A percentile compares a stretch with the other conserved stretches of the same genome.
phyloP scores from a whole-genome alignment of 2,888 invertebrate species.

The Beris morrisii region DNA sequence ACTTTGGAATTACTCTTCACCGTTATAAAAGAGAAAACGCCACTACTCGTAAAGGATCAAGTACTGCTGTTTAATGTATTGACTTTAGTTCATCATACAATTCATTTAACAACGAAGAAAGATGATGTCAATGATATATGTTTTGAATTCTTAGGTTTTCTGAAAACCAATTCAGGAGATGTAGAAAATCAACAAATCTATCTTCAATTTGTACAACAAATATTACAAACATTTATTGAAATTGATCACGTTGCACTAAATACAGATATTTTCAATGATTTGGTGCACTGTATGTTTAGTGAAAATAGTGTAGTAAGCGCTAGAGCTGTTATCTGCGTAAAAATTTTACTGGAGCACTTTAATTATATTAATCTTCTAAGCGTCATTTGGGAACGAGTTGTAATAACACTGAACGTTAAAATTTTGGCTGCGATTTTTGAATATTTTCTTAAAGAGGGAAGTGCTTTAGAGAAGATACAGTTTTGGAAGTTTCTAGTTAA shows the following conservation, averaged over 20 bases:
- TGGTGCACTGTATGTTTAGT: not conserved
- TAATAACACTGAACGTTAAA: not conserved
- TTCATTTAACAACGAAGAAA: no score
- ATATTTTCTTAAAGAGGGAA: not conserved
- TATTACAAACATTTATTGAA: not conserved
- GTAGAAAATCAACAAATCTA: not conserved
- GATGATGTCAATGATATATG: no score
- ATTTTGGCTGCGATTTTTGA: not conserved
- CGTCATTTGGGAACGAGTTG: not conserved
- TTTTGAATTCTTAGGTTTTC: no score
- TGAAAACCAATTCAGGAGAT: no score
- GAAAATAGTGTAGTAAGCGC: not conserved
- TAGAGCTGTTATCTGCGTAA: not conserved
- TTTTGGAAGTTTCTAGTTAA: not conserved
- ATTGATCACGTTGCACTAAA: not conserved
- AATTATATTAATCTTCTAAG: not conserved
- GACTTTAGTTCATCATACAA: no score
- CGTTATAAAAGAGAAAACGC: no score
- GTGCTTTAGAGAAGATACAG: not conserved
- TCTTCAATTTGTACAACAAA: conserved; percentile 3
- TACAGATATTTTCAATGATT: not conserved
- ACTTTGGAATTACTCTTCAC: no score
- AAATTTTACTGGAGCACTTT: not conserved
- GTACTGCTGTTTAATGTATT: no score
- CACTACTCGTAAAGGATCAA: no score